These are phyloP conservation scores for Peromyscus nudipes DNA, from an alignment of 2,797 vertebrate genomes.

Conservation along the genomic window DNA sequence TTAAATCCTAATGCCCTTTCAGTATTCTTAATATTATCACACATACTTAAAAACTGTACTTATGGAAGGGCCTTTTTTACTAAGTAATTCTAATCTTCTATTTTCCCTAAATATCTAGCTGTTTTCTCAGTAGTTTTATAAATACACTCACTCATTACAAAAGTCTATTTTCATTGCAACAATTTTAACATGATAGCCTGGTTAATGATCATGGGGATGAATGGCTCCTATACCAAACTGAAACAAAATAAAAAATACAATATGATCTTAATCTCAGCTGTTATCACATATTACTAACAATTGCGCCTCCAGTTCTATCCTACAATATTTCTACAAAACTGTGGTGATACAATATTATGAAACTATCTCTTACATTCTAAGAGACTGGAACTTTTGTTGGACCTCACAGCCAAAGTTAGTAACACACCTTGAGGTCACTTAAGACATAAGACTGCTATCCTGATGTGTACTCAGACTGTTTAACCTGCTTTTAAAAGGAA, in stretches of 20 bases:
- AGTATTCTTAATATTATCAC: conserved; percentile 13
- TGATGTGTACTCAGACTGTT: neutral
- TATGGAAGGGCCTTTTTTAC: neutral
- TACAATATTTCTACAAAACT: conserved; percentile 33
- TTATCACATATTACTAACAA: neutral
- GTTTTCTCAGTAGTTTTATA: conserved; percentile 50
- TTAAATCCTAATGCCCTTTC: conserved; percentile 7
- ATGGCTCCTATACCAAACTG: neutral
- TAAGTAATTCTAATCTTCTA: neutral
- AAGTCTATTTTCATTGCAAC: conserved; percentile 55
- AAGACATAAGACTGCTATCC: neutral
- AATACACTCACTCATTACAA: conserved; percentile 37
- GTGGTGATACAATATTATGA: neutral
- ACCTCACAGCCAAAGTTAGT: neutral
- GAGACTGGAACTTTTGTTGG: too few relatives aligned
- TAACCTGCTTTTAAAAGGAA: neutral
- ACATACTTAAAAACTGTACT: neutral
- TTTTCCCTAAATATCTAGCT: conserved; percentile 26
- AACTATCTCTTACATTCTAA: neutral
- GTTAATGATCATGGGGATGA: conserved; percentile 5
- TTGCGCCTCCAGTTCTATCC: conserved; percentile 4
- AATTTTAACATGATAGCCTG: conserved; percentile 40
- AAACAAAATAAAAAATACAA: neutral
- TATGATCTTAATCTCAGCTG: conserved; percentile 29
- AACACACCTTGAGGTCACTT: neutral